Evolutionary conservation across 2,797 vertebrate genomes (phyloP).

Genomic region (Cossypha polioptera): DNA sequence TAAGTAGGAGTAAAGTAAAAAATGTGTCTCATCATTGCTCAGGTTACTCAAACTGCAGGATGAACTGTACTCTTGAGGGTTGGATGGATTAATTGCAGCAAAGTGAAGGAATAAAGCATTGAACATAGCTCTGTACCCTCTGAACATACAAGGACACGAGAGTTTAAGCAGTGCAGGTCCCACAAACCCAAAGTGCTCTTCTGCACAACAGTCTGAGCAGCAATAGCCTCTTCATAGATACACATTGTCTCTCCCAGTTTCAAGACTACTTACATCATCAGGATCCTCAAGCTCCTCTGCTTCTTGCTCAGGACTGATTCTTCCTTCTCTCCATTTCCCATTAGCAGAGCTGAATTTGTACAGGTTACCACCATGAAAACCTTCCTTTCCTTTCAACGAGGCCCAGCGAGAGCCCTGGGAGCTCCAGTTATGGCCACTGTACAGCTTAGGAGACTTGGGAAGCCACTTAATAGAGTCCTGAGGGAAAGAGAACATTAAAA

Average conservation of each 20-base stretch:
- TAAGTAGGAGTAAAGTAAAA: neutral
- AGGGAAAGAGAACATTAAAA: neutral
- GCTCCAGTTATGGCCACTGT: slow-evolving; percentile 71
- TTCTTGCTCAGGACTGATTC: slow-evolving; percentile 71
- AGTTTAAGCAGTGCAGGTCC: neutral
- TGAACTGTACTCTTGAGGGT: neutral
- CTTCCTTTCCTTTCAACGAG: slow-evolving; percentile 63
- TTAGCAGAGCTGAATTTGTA: slow-evolving; percentile 63
- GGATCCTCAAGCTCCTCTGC: slow-evolving; percentile 70
- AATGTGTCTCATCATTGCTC: accelerated
- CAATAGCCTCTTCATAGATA: neutral
- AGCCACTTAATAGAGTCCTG: slow-evolving; percentile 74
- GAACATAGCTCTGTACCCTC: neutral
- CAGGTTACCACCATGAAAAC: slow-evolving; percentile 17
- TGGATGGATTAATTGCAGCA: neutral
- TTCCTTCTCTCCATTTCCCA: slow-evolving; percentile 59
- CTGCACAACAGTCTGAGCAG: neutral
- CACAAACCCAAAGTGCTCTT: accelerated
- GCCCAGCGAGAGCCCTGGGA: slow-evolving; percentile 70
- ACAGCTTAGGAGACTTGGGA: slow-evolving; percentile 70
- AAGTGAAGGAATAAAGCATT: neutral
- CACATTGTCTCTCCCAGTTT: neutral
- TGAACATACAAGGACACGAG: neutral
- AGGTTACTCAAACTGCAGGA: neutral
- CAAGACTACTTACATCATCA: slow-evolving; percentile 69